Evolutionary conservation across 2,797 vertebrate genomes (phyloP).

Genomic region (Apogon talboti): DNA sequence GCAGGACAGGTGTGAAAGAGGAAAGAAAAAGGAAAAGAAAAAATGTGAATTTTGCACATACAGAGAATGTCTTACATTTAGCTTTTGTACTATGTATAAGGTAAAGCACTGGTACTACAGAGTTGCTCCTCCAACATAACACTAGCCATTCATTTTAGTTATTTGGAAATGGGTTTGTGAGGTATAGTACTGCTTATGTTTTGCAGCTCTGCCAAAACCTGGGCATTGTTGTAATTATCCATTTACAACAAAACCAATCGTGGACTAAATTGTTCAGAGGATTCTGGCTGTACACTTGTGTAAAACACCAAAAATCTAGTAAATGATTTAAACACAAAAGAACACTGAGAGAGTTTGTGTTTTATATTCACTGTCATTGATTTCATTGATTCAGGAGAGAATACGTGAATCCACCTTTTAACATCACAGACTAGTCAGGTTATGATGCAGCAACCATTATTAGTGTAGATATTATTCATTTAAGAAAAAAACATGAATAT

Average conservation of each 20-base stretch:
- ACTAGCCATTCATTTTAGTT: neutral
- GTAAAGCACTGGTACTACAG: neutral
- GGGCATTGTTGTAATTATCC: constrained; percentile 4
- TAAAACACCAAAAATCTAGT: constrained; percentile 23
- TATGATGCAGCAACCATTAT: neutral
- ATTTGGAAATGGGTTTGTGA: neutral
- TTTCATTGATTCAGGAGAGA: neutral
- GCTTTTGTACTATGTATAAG: neutral
- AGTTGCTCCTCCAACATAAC: neutral
- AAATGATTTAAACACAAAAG: constrained; percentile 14
- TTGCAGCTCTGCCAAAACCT: neutral
- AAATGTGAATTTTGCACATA: constrained; percentile 2
- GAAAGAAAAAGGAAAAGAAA: too few relatives aligned
- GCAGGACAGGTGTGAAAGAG: neutral
- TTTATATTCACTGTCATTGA: neutral
- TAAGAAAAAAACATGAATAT: neutral
- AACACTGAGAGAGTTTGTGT: neutral
- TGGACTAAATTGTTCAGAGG: too few relatives aligned
- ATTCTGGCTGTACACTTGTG: neutral
- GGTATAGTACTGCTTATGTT: too few relatives aligned
- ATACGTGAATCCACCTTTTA: neutral
- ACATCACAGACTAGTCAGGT: neutral
- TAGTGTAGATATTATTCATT: neutral
- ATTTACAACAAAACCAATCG: too few relatives aligned
- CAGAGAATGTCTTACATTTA: neutral